Percentiles rank a stretch among this genome's conserved stretches.
These are phyloP conservation scores for Drosophila guanche DNA, from an alignment of 1,140 invertebrate species.

Conservation along the genomic window DNA sequence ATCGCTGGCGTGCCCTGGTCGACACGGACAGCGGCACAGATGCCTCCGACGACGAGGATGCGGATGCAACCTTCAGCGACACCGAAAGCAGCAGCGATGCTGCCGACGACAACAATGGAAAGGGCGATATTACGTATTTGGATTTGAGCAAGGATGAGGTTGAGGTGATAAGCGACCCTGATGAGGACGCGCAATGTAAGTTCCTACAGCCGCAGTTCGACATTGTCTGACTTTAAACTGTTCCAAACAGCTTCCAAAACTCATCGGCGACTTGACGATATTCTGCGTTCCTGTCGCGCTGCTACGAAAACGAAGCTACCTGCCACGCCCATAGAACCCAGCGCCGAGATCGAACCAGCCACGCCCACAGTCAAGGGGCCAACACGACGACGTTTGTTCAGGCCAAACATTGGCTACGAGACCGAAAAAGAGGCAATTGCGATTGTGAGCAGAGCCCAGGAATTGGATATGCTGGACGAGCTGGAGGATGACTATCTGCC, in stretches of 20 bases:
- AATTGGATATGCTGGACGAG: conserved; percentile 48
- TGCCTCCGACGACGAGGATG: conserved; percentile 65
- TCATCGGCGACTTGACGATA: conserved; percentile 55
- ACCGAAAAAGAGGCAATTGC: conserved; percentile 23
- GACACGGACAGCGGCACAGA: conserved; percentile 61
- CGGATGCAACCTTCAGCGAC: conserved; percentile 33
- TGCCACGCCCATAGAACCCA: conserved; percentile 20
- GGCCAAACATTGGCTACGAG: conserved; percentile 61
- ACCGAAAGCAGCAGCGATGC: conserved; percentile 1
- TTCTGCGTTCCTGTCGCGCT: conserved; percentile 58
- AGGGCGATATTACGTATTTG: conserved; percentile 55
- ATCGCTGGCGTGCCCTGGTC: conserved; percentile 66
- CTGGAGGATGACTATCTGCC: conserved; percentile 52
- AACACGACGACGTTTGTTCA: conserved; percentile 65
- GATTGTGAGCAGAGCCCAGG: conserved; percentile 47
- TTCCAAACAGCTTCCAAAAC: conserved; percentile 21
- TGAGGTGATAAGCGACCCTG: conserved; percentile 51
- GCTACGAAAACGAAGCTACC: conserved; percentile 38
- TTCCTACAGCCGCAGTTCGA: no score
- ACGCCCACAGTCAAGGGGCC: conserved; percentile 12
- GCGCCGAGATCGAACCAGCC: not conserved
- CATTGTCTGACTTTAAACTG: not conserved
- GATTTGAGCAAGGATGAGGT: conserved; percentile 70
- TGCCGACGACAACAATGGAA: not conserved
- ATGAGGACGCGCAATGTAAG: conserved; percentile 25